Percentiles rank a stretch among this genome's conserved stretches.
phyloP scores from a whole-genome alignment of 2,113 vertebrate genomes.

The Talpa occidentalis region DNA sequence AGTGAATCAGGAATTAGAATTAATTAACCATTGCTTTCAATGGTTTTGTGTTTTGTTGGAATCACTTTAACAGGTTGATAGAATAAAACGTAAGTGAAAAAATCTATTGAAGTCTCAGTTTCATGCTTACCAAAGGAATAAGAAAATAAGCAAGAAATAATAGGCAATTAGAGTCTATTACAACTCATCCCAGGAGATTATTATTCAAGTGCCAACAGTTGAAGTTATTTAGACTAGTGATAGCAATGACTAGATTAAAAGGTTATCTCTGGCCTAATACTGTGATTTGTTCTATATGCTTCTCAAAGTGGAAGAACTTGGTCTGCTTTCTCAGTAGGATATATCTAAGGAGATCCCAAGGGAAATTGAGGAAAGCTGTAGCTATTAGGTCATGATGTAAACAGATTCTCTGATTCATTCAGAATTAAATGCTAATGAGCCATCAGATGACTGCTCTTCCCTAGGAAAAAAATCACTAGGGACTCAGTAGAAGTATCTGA shows the following conservation, averaged over 20 bases:
- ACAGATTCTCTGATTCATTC: neutral
- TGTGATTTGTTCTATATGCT: neutral
- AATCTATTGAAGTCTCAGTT: neutral
- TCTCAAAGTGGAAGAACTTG: neutral
- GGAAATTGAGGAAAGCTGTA: neutral
- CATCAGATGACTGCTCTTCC: neutral
- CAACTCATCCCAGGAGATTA: neutral
- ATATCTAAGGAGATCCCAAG: neutral
- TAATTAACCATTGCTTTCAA: neutral
- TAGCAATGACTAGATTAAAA: neutral
- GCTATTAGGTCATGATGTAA: neutral
- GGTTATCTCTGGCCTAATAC: neutral
- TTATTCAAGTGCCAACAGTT: neutral
- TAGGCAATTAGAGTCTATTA: neutral
- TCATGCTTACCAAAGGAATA: neutral
- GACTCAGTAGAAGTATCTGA: neutral
- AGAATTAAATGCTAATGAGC: constrained; percentile 18
- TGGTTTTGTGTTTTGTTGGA: neutral
- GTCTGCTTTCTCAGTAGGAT: neutral
- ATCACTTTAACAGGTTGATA: neutral
- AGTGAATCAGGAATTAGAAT: constrained; percentile 7
- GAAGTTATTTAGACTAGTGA: neutral
- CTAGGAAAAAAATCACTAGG: neutral
- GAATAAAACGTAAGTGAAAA: neutral
- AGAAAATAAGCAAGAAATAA: constrained; percentile 32